Evolutionary conservation across 2,797 vertebrate genomes (phyloP), one percentile per base, ranked within the genome.

Genomic region (Aulostomus chinensis): DNA sequence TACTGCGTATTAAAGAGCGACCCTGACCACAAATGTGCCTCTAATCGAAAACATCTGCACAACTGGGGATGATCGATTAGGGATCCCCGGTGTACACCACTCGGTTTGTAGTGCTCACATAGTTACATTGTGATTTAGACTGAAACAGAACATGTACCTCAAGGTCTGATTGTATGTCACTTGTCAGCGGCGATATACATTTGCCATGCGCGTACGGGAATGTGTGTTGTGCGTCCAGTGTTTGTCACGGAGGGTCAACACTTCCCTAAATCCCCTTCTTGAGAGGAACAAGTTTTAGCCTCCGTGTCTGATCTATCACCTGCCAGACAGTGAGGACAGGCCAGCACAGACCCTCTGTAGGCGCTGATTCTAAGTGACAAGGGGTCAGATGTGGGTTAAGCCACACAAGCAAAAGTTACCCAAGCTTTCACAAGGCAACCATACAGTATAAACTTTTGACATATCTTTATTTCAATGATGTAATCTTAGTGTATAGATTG

Each of bases 251-350:
- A 59, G 65, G 61, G 69, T 83, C 83, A 84, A 66, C 58, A 15
- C 73, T 64, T 58, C 15, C 25, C 52, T 62, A 76, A 89, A 81
- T 80, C 80, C 80, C 71, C 56, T 56, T 69, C 76, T 76, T 80
- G 45, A 63, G 68, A 78, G 65, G 63, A 85, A 86, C 84, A 83
- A 52, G 69, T 83, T 83, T 84, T 83, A 37, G 58, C 31, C 59
- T 76, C 76, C 45, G 59, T 78, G 81, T 83, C 78, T 78, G 79
- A 84, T 85, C 79, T 79, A 78, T 85, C 85, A 86, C 81, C 85
- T 87, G 86, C 76, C 78, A 83, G 78, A 80, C 81, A 72, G 80
- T 63, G 84, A 77, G 76, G 76, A 87, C 76, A 77, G 63, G 73
- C 59, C 76, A 58, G 29, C 7, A 12, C 15, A 28, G 63, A 70